Evolutionary conservation across 2,888 invertebrate species (phyloP), one percentile per base, ranked within the genome.

Genomic region (Eupithecia dodoneata): DNA sequence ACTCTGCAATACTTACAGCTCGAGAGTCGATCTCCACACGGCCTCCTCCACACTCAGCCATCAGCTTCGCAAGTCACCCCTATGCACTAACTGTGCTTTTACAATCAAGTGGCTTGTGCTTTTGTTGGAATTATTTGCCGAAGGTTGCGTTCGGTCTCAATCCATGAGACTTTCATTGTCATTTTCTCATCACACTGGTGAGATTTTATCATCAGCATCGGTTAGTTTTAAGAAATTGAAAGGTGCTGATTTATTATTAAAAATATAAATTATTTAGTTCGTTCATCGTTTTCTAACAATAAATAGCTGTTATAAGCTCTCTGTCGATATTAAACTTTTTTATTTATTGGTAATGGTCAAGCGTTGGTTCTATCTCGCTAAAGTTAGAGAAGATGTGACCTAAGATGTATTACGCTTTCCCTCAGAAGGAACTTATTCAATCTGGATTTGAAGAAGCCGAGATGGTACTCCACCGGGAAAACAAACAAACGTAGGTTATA

Each of bases 1-100:
- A 78, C 78, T 78, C 44, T n/a, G 75, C 78, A 78, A 76, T 63
- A 76, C 75, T 78, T 59, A 65, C 73, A 44, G 73, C 67, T 75
- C 75, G 75, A 47, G 12, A 72, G 70, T 73, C 71, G 59, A 71
- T 13, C 65, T 41, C 41, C 0, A n/a, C 59, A 18, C 59, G 13
- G 41, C 65, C 13, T 66, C 42, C 65, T 59, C 59, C 2, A n/a
- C 65, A 42, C 65, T 66, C 65, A 5, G 42, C 41, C 41, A 13
- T 65, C 65, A 52, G n/a, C 52, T 41, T 65, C 41, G 30, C 65
- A 41, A 65, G 41, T 41, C 65, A 65, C 12, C 65, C 52, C 41
- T 41, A 13, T 41, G 41, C 12, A 65, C 41, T 9, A 59, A 18
- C n/a, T 59, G 59, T 59, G 59, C 59, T 41, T 41, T 41, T 30